Base-by-base conservation (phyloP, 2,888 invertebrate genomes). In the Torymus texanus region DNA sequence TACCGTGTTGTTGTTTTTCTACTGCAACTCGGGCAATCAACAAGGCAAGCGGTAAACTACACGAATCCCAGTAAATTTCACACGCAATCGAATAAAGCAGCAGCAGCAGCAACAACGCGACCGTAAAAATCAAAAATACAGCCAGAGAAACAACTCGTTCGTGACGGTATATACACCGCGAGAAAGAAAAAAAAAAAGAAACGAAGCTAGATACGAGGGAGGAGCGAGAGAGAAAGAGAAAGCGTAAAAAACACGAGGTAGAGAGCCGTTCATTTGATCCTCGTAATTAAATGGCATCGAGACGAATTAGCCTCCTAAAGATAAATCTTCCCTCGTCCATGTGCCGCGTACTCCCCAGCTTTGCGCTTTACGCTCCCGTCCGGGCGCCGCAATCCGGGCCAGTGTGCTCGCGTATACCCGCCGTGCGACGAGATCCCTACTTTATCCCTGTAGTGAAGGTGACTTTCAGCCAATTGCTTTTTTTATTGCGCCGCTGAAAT, bases 371-470 rank as follows among this genome's bases (percentile, higher is more conserved):
- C 70, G 63, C 58, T 76, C 68, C 56, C 68, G 63, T 18, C 61
- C n/a, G 55, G 8, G 61, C 50, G 61, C 50, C 61, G 59, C 75
- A 70, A 76, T 76, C 70, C 10, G 41, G 21, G 56, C 8, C 51
- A 13, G 59, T 16, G 8, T 21, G 3, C 18, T 29, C 29, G 29
- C 29, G 3, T 5, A 2, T 3, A 5, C 11, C 11, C 63, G 14
- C 53, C 14, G 58, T 58, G 51, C 58, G 53, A 51, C 65, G 55
- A 77, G 75, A 80, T 72, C 59, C 76, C 56, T 68, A 85, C 86
- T 85, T 85, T 84, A 81, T 81, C 83, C 81, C 83, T 80, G 83
- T 83, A 85, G 65, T 12, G 67, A 53, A 71, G 66, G 62, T 71
- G 72, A 72, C 76, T 80, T 62, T 80, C 76, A 75, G 66, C 62